These are phyloP conservation scores for Kryptopterus vitreolus DNA, from an alignment of 2,797 vertebrate genomes.

Conservation along the genomic window DNA sequence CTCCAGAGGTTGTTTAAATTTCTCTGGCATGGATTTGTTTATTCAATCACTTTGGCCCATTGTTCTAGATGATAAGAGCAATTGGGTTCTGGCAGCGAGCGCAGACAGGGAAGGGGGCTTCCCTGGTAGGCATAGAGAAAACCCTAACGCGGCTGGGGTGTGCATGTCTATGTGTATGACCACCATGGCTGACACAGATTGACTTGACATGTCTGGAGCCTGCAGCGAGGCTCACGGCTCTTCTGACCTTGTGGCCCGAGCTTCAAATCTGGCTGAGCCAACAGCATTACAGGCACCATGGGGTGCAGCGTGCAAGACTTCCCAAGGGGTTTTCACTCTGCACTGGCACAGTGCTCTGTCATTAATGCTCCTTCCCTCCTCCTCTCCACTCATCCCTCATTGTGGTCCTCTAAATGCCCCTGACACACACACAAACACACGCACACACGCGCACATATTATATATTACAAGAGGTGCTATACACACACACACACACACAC, in stretches of 20 bases:
- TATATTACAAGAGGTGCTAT: no score
- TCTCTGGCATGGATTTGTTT: constrained; percentile 19
- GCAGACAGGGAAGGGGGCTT: constrained; percentile 12
- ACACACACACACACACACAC: not conserved
- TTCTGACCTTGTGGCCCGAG: constrained; percentile 40
- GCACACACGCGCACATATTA: constrained; percentile 16
- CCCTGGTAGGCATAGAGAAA: constrained; percentile 42
- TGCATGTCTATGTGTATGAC: constrained; percentile 27
- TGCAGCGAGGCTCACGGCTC: constrained; percentile 25
- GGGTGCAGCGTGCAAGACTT: constrained; percentile 36
- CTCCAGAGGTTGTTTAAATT: constrained; percentile 24
- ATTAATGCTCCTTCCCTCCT: constrained; percentile 26
- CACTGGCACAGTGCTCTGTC: constrained; percentile 34
- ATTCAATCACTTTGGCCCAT: constrained; percentile 22
- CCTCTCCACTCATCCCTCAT: not conserved
- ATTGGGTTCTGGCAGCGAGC: constrained; percentile 25
- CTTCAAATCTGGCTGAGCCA: constrained; percentile 45
- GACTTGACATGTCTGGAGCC: constrained; percentile 58
- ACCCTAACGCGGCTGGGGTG: constrained; percentile 38
- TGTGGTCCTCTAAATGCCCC: constrained; percentile 27
- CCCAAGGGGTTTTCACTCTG: constrained; percentile 44
- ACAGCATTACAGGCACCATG: constrained; percentile 48
- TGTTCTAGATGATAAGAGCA: constrained; percentile 26
- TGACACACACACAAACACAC: not conserved
- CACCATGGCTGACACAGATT: constrained; percentile 55